Percentiles rank a stretch among this genome's conserved stretches.
These are phyloP conservation scores for Serrognathus titanus DNA, from an alignment of 2,888 invertebrate genomes.

Conservation along the genomic window DNA sequence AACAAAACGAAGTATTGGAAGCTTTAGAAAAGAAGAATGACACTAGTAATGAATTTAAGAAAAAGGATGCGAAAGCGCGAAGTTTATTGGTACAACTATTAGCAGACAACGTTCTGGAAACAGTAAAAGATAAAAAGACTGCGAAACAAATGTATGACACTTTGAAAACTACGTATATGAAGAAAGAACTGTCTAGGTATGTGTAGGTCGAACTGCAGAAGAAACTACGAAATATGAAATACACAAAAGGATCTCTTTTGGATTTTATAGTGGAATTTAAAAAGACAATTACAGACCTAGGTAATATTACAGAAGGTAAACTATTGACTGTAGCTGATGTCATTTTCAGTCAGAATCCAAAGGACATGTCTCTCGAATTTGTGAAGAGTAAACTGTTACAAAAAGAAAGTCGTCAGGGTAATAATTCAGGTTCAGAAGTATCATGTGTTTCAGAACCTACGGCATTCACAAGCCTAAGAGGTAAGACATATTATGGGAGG, in stretches of 20 bases:
- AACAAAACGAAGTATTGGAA: not conserved
- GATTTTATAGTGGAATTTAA: constrained; percentile 19
- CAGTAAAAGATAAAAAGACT: constrained; percentile 22
- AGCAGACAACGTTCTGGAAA: constrained; percentile 23
- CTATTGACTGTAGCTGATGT: constrained; percentile 13
- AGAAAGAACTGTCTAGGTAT: not conserved
- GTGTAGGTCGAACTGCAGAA: constrained; percentile 13
- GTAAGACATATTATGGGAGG: too few relatives aligned
- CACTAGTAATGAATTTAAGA: constrained; percentile 1
- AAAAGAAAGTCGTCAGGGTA: too few relatives aligned
- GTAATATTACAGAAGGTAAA: constrained; percentile 6
- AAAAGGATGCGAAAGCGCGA: constrained; percentile 20
- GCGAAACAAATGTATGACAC: constrained; percentile 23
- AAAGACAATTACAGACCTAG: constrained; percentile 13
- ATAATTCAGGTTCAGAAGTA: too few relatives aligned
- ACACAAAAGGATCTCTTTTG: constrained; percentile 8
- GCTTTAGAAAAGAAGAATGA: not conserved
- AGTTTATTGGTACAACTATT: constrained; percentile 23
- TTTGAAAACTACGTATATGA: constrained; percentile 12
- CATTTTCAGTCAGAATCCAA: constrained; percentile 3
- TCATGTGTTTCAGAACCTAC: too few relatives aligned
- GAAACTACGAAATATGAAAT: constrained; percentile 17
- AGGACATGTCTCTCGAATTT: too few relatives aligned
- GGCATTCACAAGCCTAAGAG: too few relatives aligned
- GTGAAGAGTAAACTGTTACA: too few relatives aligned